Base-by-base conservation (phyloP, 2,797 vertebrate genomes). In the Vireo griseus region DNA sequence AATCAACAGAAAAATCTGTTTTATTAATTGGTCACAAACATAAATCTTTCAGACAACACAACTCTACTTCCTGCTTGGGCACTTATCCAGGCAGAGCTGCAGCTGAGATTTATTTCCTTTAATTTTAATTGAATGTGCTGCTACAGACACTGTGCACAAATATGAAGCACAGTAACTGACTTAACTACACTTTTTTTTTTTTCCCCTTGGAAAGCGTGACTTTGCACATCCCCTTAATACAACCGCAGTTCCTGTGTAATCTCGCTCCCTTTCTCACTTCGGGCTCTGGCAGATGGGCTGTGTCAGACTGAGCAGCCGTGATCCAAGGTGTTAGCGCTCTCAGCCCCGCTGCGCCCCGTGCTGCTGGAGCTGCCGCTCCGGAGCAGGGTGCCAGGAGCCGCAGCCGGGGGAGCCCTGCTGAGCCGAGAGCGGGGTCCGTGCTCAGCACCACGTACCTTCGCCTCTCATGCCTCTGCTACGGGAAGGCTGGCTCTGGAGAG, bases 81-180 rank as follows among this genome's bases (percentile, higher is more conserved):
- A 69, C 16, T 65, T 95, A 78, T 35, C 90, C 85, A 84, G 71
- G 79, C 48, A 87, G 39, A 72, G 13, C 33, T 88, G 51, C 65
- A 90, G 50, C 82, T 78, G 91, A 95, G 89, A 94, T 94, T 92
- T 94, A 86, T 94, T 94, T 90, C 79, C 79, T 87, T 92, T 93
- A 80, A 75, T 90, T 96, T 92, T 92, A 95, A 94, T 93, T 89
- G 83, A 92, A 84, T 50, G 72, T 59, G 39, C 75, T 48, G 80
- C 78, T 72, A 48, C 67, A 83, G 86, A 87, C 52, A 91, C 63
- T 8, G 45, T 28, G 77, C 82, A 72, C 92, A 91, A 91, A 92
- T 24, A 68, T 21, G 9, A 54, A 86, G 45, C 20, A 3, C 0
- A 8, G 61, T 75, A 76, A 73, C 74, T 37, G 72, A 51, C 69